Evolutionary conservation across 1,140 invertebrate genomes (phyloP).

Genomic region (Ceratina calcarata): DNA sequence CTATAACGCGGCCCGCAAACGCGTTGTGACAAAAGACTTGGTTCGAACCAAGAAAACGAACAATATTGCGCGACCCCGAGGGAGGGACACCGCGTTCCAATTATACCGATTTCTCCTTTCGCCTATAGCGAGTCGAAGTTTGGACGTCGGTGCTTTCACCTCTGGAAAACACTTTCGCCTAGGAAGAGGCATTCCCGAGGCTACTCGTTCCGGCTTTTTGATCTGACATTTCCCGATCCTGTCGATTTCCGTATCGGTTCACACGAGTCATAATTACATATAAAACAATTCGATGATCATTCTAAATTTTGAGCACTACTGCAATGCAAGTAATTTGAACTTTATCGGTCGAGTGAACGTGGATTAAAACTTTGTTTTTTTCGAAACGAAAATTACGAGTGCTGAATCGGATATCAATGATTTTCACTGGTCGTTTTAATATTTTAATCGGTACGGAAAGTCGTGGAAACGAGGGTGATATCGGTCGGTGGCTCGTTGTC

Average conservation of each 20-base stretch:
- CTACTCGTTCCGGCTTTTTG: neutral
- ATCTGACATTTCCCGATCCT: neutral
- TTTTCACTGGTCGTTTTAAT: too few species aligned
- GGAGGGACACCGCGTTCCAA: neutral
- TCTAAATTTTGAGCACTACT: too few species aligned
- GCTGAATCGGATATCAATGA: too few species aligned
- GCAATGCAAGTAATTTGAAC: too few species aligned
- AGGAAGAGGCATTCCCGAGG: neutral
- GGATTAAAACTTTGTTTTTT: too few species aligned
- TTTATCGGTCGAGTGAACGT: too few species aligned
- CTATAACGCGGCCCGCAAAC: too few species aligned
- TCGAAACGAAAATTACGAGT: too few species aligned
- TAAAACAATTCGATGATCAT: too few species aligned
- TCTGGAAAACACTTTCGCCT: constrained; percentile 63
- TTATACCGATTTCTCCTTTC: constrained; percentile 22
- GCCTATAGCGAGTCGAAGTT: constrained; percentile 15
- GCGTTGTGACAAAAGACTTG: neutral
- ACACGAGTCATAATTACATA: too few species aligned
- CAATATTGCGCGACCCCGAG: neutral
- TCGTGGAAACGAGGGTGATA: too few species aligned
- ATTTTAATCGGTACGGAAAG: neutral
- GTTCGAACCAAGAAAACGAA: neutral
- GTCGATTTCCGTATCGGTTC: neutral
- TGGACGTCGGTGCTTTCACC: constrained; percentile 55
- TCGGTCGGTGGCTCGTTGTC: too few species aligned